phyloP scores from a whole-genome alignment of 2,797 vertebrate species.

The Enteromius treurensis region DNA sequence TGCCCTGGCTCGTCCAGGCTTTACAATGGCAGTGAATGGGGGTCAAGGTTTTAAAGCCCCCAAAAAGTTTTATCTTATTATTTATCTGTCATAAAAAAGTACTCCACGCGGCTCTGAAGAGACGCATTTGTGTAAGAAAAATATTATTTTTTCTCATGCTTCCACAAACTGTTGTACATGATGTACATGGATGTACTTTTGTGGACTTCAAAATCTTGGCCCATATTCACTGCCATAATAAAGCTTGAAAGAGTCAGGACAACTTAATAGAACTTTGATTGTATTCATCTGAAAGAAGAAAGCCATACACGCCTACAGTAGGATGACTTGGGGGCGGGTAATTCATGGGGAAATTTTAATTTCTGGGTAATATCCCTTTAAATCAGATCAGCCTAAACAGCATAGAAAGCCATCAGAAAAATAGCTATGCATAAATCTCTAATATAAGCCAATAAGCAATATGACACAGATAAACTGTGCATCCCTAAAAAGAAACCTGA shows the following conservation, averaged over 20 bases:
- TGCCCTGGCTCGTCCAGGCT: background rate
- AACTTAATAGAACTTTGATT: too few relatives aligned
- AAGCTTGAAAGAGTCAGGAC: too few relatives aligned
- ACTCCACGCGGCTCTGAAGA: background rate
- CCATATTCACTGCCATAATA: too few relatives aligned
- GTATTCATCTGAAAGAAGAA: too few relatives aligned
- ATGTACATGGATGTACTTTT: background rate
- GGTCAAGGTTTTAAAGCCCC: background rate
- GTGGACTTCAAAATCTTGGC: too few relatives aligned
- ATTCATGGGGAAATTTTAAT: background rate
- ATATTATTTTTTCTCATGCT: background rate
- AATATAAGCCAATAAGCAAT: background rate
- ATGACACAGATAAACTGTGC: background rate
- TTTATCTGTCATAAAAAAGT: background rate
- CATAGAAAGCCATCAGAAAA: background rate
- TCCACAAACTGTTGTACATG: background rate
- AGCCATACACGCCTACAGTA: background rate
- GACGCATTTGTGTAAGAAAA: background rate
- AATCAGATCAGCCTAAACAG: background rate
- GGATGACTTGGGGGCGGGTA: background rate
- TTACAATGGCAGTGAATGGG: background rate
- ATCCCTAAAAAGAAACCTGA: background rate
- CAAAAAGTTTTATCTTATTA: too few relatives aligned
- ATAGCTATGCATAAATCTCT: background rate
- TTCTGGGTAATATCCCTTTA: background rate